Evolutionary conservation across 2,888 invertebrate genomes (phyloP).

Genomic region (Agrilus mali): DNA sequence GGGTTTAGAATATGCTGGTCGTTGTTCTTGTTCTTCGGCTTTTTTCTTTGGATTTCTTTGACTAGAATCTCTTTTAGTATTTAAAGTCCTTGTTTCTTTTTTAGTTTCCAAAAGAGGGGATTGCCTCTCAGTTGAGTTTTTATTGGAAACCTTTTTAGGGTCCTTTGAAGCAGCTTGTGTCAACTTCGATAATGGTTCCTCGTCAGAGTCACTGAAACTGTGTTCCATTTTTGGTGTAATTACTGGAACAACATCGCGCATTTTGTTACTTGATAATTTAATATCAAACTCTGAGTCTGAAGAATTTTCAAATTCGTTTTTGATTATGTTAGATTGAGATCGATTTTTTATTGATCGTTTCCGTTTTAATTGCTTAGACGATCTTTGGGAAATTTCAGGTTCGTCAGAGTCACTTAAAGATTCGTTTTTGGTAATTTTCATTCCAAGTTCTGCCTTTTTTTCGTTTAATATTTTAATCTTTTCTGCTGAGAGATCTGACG

Average conservation of each 20-base stretch:
- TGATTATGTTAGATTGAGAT: slow-evolving; percentile 7
- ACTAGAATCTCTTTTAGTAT: background rate
- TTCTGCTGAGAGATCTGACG: slow-evolving; percentile 22
- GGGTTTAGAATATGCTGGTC: slow-evolving; percentile 18
- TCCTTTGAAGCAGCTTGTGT: slow-evolving; percentile 20
- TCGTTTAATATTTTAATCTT: slow-evolving; percentile 3
- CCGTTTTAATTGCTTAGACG: background rate
- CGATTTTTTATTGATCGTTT: slow-evolving; percentile 13
- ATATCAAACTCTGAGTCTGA: slow-evolving; percentile 5
- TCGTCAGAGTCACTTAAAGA: slow-evolving; percentile 2
- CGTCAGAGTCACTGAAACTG: slow-evolving; percentile 50
- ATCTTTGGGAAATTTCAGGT: background rate
- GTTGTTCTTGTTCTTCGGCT: background rate
- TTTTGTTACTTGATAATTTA: slow-evolving; percentile 10
- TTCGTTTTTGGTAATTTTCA: background rate
- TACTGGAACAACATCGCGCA: slow-evolving; percentile 1
- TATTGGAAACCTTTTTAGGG: slow-evolving; percentile 1
- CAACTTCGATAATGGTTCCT: slow-evolving; percentile 49
- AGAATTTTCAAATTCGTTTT: slow-evolving; percentile 15
- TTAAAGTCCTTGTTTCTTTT: background rate
- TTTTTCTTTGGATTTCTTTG: slow-evolving; percentile 2
- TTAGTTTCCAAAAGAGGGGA: background rate
- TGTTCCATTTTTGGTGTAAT: slow-evolving; percentile 26
- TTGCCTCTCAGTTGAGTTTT: background rate
- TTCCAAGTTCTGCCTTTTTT: slow-evolving; percentile 4